A percentile compares a stretch with the other conserved stretches of the same genome.
phyloP scores from a whole-genome alignment of 1,140 invertebrate genomes.

The Neodiprion virginianus region DNA sequence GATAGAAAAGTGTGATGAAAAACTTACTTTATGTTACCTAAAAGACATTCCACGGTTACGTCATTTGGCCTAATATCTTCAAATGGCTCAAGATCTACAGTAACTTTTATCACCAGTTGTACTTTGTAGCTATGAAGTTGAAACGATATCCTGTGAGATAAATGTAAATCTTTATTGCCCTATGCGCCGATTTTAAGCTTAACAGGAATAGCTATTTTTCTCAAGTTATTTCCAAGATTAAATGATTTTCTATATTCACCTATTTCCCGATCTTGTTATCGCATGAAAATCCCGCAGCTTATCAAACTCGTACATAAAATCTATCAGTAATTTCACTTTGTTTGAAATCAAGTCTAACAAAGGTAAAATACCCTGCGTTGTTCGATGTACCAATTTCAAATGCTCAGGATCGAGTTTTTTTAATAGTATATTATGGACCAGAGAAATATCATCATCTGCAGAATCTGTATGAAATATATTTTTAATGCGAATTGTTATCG shows the following conservation, averaged over 20 bases:
- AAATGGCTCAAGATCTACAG: constrained; percentile 39
- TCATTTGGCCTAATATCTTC: constrained; percentile 36
- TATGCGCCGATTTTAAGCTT: background rate
- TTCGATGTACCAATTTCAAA: constrained; percentile 28
- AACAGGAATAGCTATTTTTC: constrained; percentile 12
- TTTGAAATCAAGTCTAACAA: constrained; percentile 38
- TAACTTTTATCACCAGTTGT: constrained; percentile 40
- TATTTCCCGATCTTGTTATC: constrained; percentile 31
- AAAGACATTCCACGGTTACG: constrained; percentile 33
- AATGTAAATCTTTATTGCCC: constrained; percentile 1
- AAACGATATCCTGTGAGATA: constrained; percentile 43
- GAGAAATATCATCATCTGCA: constrained; percentile 13
- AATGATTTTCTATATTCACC: constrained; percentile 35
- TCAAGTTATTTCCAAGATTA: constrained; percentile 13
- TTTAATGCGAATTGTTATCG: constrained; percentile 14
- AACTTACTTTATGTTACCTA: constrained; percentile 43
- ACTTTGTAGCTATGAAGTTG: constrained; percentile 31
- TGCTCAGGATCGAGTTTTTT: constrained; percentile 32
- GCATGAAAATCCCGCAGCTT: constrained; percentile 34
- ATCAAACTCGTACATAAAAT: constrained; percentile 46
- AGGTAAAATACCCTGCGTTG: constrained; percentile 34
- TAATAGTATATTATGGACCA: constrained; percentile 42
- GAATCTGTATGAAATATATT: background rate
- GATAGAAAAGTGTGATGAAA: constrained; percentile 3
- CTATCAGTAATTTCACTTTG: constrained; percentile 41